Conservation (phyloP, 1,140 invertebrate species). For the Armadillidium nasatum region DNA sequence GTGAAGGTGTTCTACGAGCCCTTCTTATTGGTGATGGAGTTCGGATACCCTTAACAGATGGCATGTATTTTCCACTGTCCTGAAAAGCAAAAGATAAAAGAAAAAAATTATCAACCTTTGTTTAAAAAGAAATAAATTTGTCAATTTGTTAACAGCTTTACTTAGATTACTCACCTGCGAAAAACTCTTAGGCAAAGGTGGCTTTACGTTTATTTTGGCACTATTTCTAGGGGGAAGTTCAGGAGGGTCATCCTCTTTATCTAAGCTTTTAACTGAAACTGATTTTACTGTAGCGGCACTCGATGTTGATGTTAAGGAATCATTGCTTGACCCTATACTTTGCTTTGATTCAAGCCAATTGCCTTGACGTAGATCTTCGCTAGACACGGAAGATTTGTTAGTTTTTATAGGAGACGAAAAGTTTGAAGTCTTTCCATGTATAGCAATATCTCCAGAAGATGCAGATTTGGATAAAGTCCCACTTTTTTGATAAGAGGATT, state of each 20-base stretch:
- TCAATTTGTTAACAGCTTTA: no score
- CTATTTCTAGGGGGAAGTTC: conserved; percentile 56
- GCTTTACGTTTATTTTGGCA: conserved; percentile 61
- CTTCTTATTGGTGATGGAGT: conserved; percentile 37
- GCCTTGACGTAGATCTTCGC: conserved; percentile 33
- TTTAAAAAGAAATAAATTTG: no score
- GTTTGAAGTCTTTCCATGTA: conserved; percentile 3
- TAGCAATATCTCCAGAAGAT: conserved; percentile 42
- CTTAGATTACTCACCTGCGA: conserved; percentile 57
- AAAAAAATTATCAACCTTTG: no score
- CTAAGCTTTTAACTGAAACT: conserved; percentile 40
- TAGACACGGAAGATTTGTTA: conserved; percentile 36
- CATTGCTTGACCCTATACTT: conserved; percentile 46
- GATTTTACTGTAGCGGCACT: conserved; percentile 47
- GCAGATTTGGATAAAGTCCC: conserved; percentile 38
- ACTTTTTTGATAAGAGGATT: no score
- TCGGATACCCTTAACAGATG: conserved; percentile 30
- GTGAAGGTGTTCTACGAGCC: conserved; percentile 31
- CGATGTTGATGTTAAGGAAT: conserved; percentile 46
- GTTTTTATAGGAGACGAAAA: conserved; percentile 30
- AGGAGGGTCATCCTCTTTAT: conserved; percentile 48
- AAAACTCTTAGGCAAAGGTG: conserved; percentile 64
- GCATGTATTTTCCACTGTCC: conserved; percentile 22
- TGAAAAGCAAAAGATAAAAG: no score
- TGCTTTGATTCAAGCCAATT: conserved; percentile 45